Evolutionary conservation across 2,113 vertebrate genomes (phyloP).

Genomic region (Cavia porcellus): DNA sequence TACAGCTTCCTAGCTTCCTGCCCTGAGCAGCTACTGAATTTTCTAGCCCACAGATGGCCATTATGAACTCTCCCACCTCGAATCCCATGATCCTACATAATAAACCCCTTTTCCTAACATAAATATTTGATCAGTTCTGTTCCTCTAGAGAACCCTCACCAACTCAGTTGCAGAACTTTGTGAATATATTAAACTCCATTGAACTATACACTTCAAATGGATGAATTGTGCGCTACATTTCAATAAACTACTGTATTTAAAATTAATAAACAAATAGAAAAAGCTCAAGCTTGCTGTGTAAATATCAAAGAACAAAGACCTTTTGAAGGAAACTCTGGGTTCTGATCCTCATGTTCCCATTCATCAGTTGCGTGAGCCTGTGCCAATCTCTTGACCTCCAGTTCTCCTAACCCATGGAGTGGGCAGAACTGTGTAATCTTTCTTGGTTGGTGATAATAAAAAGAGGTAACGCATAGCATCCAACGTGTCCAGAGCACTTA

Average conservation of each 20-base stretch:
- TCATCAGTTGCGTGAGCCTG: not conserved
- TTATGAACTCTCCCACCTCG: not conserved
- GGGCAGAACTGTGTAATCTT: not conserved
- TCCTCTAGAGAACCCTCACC: not conserved
- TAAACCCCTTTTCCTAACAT: not conserved
- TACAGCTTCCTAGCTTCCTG: not conserved
- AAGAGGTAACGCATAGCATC: not conserved
- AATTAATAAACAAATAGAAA: not conserved
- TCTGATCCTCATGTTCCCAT: not conserved
- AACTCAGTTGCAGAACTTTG: not conserved
- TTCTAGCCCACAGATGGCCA: not conserved
- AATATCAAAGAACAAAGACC: conserved; percentile 1
- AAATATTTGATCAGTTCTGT: not conserved
- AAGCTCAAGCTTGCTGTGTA: not conserved
- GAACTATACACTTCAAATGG: not conserved
- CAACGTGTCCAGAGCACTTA: not conserved
- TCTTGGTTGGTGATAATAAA: not conserved
- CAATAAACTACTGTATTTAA: not conserved
- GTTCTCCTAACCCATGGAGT: not conserved
- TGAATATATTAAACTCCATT: not conserved
- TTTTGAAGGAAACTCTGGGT: not conserved
- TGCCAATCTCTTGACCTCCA: not conserved
- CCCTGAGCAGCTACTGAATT: not conserved
- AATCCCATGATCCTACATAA: not conserved
- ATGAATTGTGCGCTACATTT: not conserved